phyloP scores from a whole-genome alignment of 1,140 invertebrate species.

The Olivierus martensii region DNA sequence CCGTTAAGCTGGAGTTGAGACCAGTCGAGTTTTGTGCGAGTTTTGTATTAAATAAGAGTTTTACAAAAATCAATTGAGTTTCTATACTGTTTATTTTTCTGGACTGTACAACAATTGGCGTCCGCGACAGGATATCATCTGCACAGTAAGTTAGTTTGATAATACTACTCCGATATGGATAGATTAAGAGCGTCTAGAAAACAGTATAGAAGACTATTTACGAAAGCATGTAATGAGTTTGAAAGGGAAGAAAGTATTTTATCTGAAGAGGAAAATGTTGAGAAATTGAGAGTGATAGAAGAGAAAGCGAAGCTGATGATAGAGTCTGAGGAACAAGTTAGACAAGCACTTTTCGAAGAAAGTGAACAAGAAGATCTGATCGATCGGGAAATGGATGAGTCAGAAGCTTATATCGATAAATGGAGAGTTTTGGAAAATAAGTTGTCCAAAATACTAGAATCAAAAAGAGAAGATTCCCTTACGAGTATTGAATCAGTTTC shows the following conservation, averaged over 20 bases:
- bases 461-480: not conserved
- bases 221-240: not conserved
- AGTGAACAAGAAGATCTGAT: not conserved
- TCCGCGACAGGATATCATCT: too few species aligned
- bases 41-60: too few species aligned
- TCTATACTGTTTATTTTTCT: too few species aligned
- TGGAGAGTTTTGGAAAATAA: not conserved
- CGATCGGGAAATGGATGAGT: not conserved
- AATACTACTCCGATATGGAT: too few species aligned
- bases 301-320: constrained; percentile 2
- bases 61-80: too few species aligned
- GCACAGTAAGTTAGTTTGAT: too few species aligned
- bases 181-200: not conserved
- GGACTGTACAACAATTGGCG: too few species aligned
- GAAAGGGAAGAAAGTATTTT: not conserved
- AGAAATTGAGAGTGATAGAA: not conserved
- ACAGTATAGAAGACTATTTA: not conserved
- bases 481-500: not conserved
- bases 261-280: not conserved
- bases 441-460: not conserved
- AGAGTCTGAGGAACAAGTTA: not conserved
- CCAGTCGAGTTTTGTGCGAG: too few species aligned
- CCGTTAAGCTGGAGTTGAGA: too few species aligned
- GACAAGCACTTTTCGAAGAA: not conserved
- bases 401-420: not conserved